Evolutionary conservation across 2,113 vertebrate species (phyloP), one percentile per base, ranked within the genome.

Genomic region (Athene noctua): DNA sequence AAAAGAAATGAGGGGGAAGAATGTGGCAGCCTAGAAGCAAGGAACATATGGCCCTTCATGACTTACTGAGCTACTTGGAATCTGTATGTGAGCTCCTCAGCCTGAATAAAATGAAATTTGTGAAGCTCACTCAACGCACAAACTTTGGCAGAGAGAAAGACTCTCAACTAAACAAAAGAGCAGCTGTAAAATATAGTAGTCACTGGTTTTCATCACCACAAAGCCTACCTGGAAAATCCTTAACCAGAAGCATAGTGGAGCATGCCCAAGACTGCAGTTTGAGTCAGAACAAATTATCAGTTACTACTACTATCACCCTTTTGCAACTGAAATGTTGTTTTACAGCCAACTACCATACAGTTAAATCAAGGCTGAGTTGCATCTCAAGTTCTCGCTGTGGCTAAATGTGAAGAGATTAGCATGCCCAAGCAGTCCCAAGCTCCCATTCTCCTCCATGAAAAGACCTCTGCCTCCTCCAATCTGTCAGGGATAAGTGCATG

Each of bases 11-110:
- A 91, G 67, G 23, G 54, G 57, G 74, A 91, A 86, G 61, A 93
- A 85, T 4, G 13, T 67, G 80, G 58, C 93, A 90, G 95, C 70
- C 81, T 54, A 27, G 32, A 80, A 86, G 77, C 1, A 3, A 94
- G 92, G 55, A 88, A 91, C 90, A 93, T 86, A 93, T 83, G 84
- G 88, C 67, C 82, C 74, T 86, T 77, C 10, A 3, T 66, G 78
- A 94, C 92, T 95, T 93, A 95, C 87, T 94, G 92, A 95, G 86
- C 75, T 92, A 91, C 86, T 94, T 84, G 80, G 90, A 96, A 88
- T 25, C 75, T 42, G 23, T 54, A 40, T 7, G 59, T 0, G 3
- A 93, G 91, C 66, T 96, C 26, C 81, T 91, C 14, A 23, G 84
- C 51, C 78, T 92, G 74, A 90, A 80, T 32, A 77, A 82, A 92